Conservation (phyloP, 2,888 invertebrate species). For the Teinopalpus imperialis region DNA sequence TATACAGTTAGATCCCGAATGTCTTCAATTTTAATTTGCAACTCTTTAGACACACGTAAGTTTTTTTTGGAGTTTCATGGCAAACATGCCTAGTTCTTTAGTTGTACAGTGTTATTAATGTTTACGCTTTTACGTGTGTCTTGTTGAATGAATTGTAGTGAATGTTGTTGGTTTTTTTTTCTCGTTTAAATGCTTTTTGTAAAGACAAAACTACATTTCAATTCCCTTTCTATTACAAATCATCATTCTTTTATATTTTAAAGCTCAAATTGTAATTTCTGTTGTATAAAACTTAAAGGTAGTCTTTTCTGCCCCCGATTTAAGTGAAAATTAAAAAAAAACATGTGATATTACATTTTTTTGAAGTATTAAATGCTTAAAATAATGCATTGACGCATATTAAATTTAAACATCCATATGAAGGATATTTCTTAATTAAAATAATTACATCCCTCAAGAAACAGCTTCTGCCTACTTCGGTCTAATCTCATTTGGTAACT, state of each 20-base stretch:
- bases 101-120: slow-evolving; percentile 30
- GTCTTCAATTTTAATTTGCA: slow-evolving; percentile 36
- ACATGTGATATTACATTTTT: too few species aligned
- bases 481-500: slow-evolving; percentile 99
- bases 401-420: too few species aligned
- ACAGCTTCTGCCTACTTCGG: slow-evolving; percentile 82
- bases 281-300: too few species aligned
- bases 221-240: too few species aligned
- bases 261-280: too few species aligned
- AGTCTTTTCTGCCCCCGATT: too few species aligned
- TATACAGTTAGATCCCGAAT: slow-evolving; percentile 82
- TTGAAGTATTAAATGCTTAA: too few species aligned
- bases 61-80: slow-evolving; percentile 36
- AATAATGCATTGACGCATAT: too few species aligned
- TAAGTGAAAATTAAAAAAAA: too few species aligned
- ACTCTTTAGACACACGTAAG: slow-evolving; percentile 61
- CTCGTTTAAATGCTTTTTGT: slow-evolving; percentile 11
- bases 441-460: slow-evolving; percentile 34
- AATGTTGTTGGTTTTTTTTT: slow-evolving; percentile 12
- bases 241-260: too few species aligned
- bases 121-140: slow-evolving; percentile 46
- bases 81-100: slow-evolving; percentile 30
- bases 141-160: slow-evolving; percentile 30
- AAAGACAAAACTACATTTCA: neutral
- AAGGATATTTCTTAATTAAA: too few species aligned